phyloP scores from a whole-genome alignment of 2,888 invertebrate genomes.

The Camptogramma bilineatum region DNA sequence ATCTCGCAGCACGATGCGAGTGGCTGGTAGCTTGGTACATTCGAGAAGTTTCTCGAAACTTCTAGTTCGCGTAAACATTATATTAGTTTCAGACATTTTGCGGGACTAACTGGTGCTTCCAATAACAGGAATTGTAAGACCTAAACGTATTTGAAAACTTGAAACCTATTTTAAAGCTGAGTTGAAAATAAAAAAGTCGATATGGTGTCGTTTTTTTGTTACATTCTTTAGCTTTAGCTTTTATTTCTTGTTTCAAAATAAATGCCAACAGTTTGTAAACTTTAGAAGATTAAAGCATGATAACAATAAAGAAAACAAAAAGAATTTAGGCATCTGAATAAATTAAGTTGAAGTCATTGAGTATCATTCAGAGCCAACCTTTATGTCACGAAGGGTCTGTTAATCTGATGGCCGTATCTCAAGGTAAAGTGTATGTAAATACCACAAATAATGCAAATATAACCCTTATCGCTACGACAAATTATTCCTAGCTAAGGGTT shows the following conservation, averaged over 20 bases:
- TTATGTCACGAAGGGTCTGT: constrained; percentile 19
- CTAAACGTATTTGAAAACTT: constrained; percentile 5
- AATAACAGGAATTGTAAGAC: constrained; percentile 4
- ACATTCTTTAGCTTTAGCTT: no score
- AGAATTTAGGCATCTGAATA: not conserved
- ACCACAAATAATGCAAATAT: constrained; percentile 25
- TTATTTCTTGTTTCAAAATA: no score
- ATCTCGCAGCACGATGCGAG: constrained; percentile 37
- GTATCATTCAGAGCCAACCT: constrained; percentile 9
- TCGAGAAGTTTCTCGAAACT: constrained; percentile 41
- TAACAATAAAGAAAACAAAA: not conserved
- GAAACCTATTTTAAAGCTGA: no score
- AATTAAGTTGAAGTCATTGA: not conserved
- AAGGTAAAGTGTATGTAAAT: constrained; percentile 30
- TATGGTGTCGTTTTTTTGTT: no score
- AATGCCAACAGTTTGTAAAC: no score
- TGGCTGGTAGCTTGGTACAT: constrained; percentile 26
- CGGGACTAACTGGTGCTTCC: constrained; percentile 17
- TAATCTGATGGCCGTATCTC: constrained; percentile 25
- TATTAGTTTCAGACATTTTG: constrained; percentile 35
- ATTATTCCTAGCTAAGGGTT: constrained; percentile 10
- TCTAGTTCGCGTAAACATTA: constrained; percentile 39
- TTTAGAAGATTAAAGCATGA: no score
- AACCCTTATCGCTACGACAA: constrained; percentile 18
- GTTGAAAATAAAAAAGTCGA: no score